These are phyloP conservation scores for Aleadryas rufinucha DNA, from an alignment of 2,113 vertebrate genomes.

Conservation along the genomic window DNA sequence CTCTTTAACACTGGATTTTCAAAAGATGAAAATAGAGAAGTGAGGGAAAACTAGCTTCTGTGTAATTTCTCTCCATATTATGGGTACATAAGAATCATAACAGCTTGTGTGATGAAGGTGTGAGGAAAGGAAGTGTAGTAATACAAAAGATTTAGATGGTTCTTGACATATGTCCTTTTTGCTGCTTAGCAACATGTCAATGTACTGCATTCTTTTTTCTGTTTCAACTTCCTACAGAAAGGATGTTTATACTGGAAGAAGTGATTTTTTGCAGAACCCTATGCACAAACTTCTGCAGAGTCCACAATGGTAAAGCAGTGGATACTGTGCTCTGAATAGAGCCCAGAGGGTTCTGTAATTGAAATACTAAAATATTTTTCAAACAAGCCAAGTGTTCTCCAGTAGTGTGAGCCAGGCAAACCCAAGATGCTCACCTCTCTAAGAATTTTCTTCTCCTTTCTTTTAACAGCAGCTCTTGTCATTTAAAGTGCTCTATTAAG, in stretches of 20 bases:
- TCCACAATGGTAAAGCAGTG: not conserved
- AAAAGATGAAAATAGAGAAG: not conserved
- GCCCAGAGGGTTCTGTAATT: not conserved
- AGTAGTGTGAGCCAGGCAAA: not conserved
- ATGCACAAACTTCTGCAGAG: not conserved
- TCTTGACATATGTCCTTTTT: constrained; percentile 29
- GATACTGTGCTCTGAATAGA: not conserved
- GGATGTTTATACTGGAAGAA: not conserved
- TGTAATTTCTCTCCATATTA: not conserved
- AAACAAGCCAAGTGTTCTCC: not conserved
- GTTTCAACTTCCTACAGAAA: not conserved
- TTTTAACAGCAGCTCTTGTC: not conserved
- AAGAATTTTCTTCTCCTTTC: not conserved
- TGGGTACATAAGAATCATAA: not conserved
- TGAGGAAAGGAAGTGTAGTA: not conserved
- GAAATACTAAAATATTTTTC: not conserved
- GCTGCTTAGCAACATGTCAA: constrained; percentile 43
- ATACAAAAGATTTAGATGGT: constrained; percentile 11
- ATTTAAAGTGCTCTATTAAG: not conserved
- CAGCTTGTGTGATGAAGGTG: not conserved
- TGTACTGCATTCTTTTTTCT: not conserved
- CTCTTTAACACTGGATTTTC: not conserved
- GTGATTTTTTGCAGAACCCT: not conserved
- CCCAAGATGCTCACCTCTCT: not conserved
- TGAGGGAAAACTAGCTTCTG: not conserved